These are phyloP conservation scores for Nansenia antarctica DNA, from an alignment of 2,113 vertebrate species.

Conservation along the genomic window DNA sequence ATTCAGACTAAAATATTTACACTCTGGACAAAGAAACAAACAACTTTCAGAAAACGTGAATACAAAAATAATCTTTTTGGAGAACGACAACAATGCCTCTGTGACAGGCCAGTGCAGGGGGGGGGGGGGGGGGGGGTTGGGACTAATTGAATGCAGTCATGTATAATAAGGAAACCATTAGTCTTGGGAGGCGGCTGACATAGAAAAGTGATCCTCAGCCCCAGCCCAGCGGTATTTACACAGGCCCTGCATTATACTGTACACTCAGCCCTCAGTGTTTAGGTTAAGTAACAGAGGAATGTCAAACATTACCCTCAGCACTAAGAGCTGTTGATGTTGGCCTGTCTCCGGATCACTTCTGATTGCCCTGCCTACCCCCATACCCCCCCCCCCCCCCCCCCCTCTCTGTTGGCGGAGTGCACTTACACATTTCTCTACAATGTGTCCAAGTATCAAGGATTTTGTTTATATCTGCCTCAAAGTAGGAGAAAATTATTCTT, in stretches of 20 bases:
- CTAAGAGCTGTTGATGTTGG: conserved; percentile 75
- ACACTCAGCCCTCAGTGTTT: conserved; percentile 65
- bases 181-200: conserved; percentile 53
- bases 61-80: conserved; percentile 21
- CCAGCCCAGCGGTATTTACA: conserved; percentile 58
- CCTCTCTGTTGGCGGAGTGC: conserved; percentile 62
- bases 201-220: conserved; percentile 63
- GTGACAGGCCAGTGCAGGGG: conserved; percentile 37
- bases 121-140: conserved; percentile 4
- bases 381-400: neutral
- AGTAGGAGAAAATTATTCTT: conserved; percentile 72
- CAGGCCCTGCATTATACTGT: conserved; percentile 59
- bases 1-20: too few species aligned
- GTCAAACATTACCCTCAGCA: conserved; percentile 71
- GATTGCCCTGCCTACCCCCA: conserved; percentile 55
- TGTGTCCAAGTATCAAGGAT: conserved; percentile 59
- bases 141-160: conserved; percentile 47
- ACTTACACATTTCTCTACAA: conserved; percentile 66
- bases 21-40: neutral
- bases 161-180: conserved; percentile 68
- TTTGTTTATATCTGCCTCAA: conserved; percentile 71
- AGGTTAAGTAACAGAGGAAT: conserved; percentile 72
- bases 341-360: conserved; percentile 69
- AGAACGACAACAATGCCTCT: conserved; percentile 35
- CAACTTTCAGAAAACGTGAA: neutral